Percentiles rank a stretch among this genome's conserved stretches.
These are phyloP conservation scores for Hemiprocne comata DNA, from an alignment of 2,113 vertebrate genomes.

Conservation along the genomic window DNA sequence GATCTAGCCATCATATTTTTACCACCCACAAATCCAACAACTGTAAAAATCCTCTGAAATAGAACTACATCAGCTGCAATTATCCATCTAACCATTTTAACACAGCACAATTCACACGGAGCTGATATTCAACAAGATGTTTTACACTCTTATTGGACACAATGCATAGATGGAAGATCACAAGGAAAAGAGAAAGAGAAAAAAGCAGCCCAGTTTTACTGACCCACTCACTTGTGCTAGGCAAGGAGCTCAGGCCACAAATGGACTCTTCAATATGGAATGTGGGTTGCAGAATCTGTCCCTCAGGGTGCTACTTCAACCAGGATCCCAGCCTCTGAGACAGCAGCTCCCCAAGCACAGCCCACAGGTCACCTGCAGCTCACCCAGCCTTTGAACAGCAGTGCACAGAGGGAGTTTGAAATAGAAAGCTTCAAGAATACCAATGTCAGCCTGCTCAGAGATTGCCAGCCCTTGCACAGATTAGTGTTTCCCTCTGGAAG, in stretches of 20 bases:
- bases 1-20: background rate
- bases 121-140: background rate
- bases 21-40: background rate
- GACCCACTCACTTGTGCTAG: background rate
- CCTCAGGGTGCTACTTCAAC: background rate
- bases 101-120: background rate
- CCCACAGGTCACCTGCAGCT: background rate
- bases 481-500: background rate
- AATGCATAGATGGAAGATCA: background rate
- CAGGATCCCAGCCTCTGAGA: background rate
- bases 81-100: background rate
- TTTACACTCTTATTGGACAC: background rate
- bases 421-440: background rate
- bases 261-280: background rate
- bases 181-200: background rate
- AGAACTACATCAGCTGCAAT: background rate
- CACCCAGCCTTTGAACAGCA: background rate
- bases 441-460: background rate
- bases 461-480: background rate
- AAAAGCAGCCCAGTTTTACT: background rate
- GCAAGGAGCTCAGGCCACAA: background rate
- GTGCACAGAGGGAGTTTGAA: background rate
- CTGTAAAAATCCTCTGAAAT: background rate
- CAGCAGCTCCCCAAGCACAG: background rate
- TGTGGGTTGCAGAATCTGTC: accelerated